Evolutionary conservation across 2,888 invertebrate genomes (phyloP), one percentile per base, ranked within the genome.

Genomic region (Hofmannophila pseudospretella): DNA sequence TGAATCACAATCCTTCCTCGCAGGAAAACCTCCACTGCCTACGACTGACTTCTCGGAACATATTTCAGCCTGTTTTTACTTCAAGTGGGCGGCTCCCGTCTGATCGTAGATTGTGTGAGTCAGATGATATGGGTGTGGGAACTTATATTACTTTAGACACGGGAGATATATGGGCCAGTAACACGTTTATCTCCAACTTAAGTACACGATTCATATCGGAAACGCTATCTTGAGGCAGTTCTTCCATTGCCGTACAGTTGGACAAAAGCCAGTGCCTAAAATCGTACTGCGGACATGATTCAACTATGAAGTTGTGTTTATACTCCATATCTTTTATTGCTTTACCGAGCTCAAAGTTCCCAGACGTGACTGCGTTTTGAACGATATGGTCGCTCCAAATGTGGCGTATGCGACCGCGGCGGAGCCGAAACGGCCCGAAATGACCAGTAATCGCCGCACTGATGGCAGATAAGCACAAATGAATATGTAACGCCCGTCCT

Each of bases 401-500:
- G 77, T 67, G 71, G 70, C 59, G 51, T 64, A 66, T 63, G 67
- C 58, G 67, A 57, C 65, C 65, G 57, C 61, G 51, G 48, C 50
- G 44, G 54, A 56, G 55, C 60, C 65, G 50, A 61, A 60, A 66
- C 54, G 58, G 58, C 60, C 66, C 64, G 47, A 71, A 77, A 76
- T 67, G 66, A 68, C 71, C 74, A 69, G 76, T 73, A 77, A 80
- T 75, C 65, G 63, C 64, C 60, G 60, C 51, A 56, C 66, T 54
- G 82, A 81, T 82, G 73, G 63, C 55, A 78, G 84, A 84, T 84
- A 85, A 84, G 74, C 71, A 55, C 72, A 75, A 78, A 84, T 79
- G 82, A 82, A 81, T 80, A 80, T 79, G 77, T 80, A 78, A 77
- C 73, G 70, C 67, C 62, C 59, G 65, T 73, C 75, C 75, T 79